These are phyloP conservation scores for Zaprionus capensis DNA, from an alignment of 1,140 invertebrate species.

Conservation along the genomic window DNA sequence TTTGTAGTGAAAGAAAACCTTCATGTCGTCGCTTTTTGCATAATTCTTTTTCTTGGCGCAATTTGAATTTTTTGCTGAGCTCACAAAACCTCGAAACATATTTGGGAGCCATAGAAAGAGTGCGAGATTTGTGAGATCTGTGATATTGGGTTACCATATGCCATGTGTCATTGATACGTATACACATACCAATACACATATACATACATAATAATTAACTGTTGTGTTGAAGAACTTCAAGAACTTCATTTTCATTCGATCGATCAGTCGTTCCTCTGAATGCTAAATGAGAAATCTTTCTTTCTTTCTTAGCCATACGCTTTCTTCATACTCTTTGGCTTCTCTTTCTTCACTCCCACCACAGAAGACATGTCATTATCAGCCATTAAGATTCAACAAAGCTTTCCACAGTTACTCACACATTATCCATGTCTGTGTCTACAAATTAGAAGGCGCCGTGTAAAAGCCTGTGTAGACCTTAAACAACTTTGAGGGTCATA, in stretches of 20 bases:
- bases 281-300: conserved; percentile 2
- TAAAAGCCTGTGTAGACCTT: background rate
- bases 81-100: conserved; percentile 17
- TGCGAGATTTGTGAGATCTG: conserved; percentile 11
- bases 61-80: conserved; percentile 40
- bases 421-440: background rate
- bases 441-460: conserved; percentile 22
- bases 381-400: conserved; percentile 15
- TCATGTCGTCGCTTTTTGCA: conserved; percentile 17
- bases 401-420: conserved; percentile 13
- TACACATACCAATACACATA: background rate
- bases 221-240: background rate
- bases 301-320: background rate
- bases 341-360: conserved; percentile 20
- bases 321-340: background rate
- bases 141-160: conserved; percentile 5
- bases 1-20: conserved; percentile 46
- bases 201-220: background rate
- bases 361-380: conserved; percentile 4
- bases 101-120: background rate
- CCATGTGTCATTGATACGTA: background rate
- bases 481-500: background rate
- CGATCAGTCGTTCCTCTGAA: background rate
- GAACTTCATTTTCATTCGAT: background rate
- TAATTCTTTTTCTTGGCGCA: conserved; percentile 18